These are phyloP conservation scores for Myodes glareolus DNA, from an alignment of 2,113 vertebrate genomes.

Conservation along the genomic window DNA sequence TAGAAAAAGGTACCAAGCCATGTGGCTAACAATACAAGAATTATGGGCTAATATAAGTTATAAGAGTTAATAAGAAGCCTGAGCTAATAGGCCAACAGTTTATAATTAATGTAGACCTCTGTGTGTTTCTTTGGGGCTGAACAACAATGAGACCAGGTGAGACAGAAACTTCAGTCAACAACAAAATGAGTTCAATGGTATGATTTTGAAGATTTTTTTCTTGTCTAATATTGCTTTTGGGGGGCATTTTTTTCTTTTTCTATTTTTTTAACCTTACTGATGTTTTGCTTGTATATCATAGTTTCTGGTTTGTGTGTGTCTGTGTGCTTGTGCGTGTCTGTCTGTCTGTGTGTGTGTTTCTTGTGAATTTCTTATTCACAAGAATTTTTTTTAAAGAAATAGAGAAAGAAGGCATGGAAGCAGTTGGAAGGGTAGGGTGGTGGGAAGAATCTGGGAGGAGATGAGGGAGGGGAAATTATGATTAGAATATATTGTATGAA, in stretches of 20 bases:
- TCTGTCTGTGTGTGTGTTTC: neutral
- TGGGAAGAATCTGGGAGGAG: neutral
- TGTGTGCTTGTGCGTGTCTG: neutral
- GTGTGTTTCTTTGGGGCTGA: no score
- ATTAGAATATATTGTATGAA: neutral
- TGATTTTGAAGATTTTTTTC: neutral
- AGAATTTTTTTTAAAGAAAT: neutral
- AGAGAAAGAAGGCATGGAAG: neutral
- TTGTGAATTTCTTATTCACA: neutral
- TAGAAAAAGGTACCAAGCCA: no score
- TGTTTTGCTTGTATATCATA: neutral
- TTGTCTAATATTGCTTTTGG: neutral
- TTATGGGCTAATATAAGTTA: no score
- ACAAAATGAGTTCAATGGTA: neutral
- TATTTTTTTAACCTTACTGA: neutral
- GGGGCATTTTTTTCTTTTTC: neutral
- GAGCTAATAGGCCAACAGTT: no score
- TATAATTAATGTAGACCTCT: no score
- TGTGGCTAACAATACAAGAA: no score
- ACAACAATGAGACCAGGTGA: no score
- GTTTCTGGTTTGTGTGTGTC: neutral
- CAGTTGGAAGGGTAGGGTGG: neutral
- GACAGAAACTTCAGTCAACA: no score
- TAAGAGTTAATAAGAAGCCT: no score
- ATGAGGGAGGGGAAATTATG: neutral